phyloP scores from a whole-genome alignment of 2,888 invertebrate genomes.

The Agrochola macilenta region DNA sequence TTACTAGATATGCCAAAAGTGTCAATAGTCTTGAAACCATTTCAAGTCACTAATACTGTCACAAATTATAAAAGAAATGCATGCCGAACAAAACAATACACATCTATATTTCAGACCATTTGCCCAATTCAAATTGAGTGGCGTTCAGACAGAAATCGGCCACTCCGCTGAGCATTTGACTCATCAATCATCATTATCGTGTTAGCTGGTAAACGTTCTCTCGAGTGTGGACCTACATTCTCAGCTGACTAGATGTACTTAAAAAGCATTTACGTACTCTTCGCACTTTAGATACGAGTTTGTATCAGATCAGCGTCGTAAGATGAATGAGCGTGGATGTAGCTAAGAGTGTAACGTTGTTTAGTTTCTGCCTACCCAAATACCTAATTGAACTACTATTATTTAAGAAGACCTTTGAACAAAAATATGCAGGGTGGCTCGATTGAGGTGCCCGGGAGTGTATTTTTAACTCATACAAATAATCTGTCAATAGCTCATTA shows the following conservation, averaged over 20 bases:
- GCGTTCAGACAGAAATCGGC: constrained; percentile 30
- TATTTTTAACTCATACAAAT: constrained; percentile 10
- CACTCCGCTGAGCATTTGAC: constrained; percentile 34
- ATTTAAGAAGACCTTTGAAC: too few relatives aligned
- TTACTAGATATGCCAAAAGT: background rate
- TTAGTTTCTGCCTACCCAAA: too few relatives aligned
- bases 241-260: constrained; percentile 23
- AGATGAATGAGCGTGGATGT: background rate
- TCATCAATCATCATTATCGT: constrained; percentile 52
- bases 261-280: constrained; percentile 5
- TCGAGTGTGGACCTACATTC: constrained; percentile 22
- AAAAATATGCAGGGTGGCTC: too few relatives aligned
- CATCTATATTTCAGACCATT: constrained; percentile 1
- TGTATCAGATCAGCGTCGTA: constrained; percentile 3
- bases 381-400: too few relatives aligned
- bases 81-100: background rate
- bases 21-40: background rate
- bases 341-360: background rate
- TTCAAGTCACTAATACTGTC: too few relatives aligned
- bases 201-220: constrained; percentile 33
- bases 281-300: background rate
- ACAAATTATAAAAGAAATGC: constrained; percentile 8
- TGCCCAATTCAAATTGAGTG: constrained; percentile 33
- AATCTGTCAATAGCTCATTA: constrained; percentile 41
- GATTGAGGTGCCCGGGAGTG: too few relatives aligned